Evolutionary conservation across 2,113 vertebrate species (phyloP).

Genomic region (Centropristis striata): DNA sequence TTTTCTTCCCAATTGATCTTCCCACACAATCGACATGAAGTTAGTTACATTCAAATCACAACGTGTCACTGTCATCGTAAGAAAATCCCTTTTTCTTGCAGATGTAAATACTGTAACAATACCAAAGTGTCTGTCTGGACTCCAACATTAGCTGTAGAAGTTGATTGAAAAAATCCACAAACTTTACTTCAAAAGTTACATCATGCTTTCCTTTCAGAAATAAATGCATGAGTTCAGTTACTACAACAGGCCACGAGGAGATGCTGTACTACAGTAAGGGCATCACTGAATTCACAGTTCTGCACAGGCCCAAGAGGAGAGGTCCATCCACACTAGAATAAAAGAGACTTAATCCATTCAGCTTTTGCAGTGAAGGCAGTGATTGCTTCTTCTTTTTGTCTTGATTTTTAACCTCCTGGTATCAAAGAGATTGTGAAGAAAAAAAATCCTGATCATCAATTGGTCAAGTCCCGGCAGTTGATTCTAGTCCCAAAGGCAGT

Average conservation of each 20-base stretch:
- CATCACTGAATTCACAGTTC: neutral
- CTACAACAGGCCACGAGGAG: constrained; percentile 28
- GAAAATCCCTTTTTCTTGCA: constrained; percentile 56
- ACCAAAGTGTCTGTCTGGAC: constrained; percentile 41
- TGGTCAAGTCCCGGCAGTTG: constrained; percentile 10
- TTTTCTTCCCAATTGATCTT: constrained; percentile 17
- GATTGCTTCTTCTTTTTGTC: constrained; percentile 35
- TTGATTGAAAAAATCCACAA: constrained; percentile 22
- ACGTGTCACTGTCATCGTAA: constrained; percentile 52
- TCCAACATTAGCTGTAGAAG: constrained; percentile 36
- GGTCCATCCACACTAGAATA: constrained; percentile 7
- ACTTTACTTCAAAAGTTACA: constrained; percentile 6
- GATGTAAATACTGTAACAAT: constrained; percentile 64
- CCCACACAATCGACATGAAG: constrained; percentile 29
- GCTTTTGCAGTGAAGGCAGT: constrained; percentile 58
- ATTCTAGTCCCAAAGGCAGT: constrained; percentile 48
- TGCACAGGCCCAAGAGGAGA: neutral
- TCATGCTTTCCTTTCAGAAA: neutral
- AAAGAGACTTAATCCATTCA: constrained; percentile 24
- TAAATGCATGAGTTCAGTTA: constrained; percentile 25
- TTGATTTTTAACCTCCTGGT: neutral
- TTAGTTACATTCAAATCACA: constrained; percentile 62
- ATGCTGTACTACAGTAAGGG: constrained; percentile 8
- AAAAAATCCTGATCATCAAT: neutral
- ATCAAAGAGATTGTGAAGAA: constrained; percentile 15